A percentile compares a stretch with the other conserved stretches of the same genome.
phyloP scores from a whole-genome alignment of 2,797 vertebrate species.

The Mallotus villosus region DNA sequence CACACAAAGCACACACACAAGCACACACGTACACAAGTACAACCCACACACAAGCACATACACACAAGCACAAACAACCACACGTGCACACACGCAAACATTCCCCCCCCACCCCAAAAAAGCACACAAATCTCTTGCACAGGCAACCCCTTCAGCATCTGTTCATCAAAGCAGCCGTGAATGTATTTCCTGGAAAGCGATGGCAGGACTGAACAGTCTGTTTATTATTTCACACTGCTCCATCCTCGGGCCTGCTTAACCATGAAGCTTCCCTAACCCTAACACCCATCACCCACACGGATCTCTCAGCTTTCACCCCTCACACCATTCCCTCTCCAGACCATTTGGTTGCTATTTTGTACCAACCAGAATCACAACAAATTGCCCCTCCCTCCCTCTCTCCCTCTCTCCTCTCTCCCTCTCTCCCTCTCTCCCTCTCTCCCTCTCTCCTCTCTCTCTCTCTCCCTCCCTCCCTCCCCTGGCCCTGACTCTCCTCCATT shows the following conservation, averaged over 20 bases:
- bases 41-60: background rate
- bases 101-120: background rate
- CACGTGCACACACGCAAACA: background rate
- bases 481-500: background rate
- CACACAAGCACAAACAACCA: background rate
- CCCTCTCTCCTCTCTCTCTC: constrained; percentile 43
- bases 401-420: too few relatives aligned
- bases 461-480: constrained; percentile 41
- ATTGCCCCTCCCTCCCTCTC: constrained; percentile 24
- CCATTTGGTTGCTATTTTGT: constrained; percentile 77
- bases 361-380: constrained; percentile 72
- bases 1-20: background rate
- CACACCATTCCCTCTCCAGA: constrained; percentile 39
- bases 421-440: background rate
- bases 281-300: background rate
- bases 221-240: constrained; percentile 6
- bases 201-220: background rate
- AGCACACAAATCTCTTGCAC: background rate
- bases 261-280: too few relatives aligned
- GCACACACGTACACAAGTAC: background rate
- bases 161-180: background rate
- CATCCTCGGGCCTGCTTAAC: background rate
- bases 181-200: constrained; percentile 1
- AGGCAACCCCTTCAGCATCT: background rate
- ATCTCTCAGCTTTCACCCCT: constrained; percentile 60